Percentiles rank a stretch among this genome's conserved stretches.
phyloP scores from a whole-genome alignment of 2,113 vertebrate species.

The Lepidothrix coronata region DNA sequence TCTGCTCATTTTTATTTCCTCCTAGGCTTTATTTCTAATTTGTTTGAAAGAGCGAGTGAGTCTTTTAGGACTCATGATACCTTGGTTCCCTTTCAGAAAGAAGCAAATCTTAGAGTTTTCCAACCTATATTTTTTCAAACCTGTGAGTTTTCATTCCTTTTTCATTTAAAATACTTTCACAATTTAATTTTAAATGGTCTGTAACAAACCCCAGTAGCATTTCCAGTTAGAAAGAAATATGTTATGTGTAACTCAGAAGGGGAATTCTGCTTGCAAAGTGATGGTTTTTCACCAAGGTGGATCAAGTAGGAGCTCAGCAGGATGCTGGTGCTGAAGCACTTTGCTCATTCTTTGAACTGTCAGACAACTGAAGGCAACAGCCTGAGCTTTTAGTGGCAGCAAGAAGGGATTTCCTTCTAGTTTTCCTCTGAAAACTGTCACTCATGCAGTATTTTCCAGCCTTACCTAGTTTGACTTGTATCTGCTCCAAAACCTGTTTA shows the following conservation, averaged over 20 bases:
- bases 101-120: not conserved
- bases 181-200: not conserved
- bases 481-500: not conserved
- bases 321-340: not conserved
- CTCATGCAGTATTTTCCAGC: not conserved
- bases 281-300: not conserved
- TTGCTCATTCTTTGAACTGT: not conserved
- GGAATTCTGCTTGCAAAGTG: not conserved
- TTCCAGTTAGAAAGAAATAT: not conserved
- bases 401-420: not conserved
- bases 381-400: not conserved
- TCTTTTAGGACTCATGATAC: not conserved
- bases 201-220: not conserved
- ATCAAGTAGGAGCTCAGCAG: not conserved
- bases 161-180: not conserved
- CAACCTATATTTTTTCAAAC: not conserved
- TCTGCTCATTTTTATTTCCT: not conserved
- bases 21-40: not conserved
- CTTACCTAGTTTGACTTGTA: rapidly evolving
- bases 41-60: not conserved
- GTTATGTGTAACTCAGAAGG: not conserved
- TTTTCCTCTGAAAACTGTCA: not conserved
- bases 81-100: not conserved
- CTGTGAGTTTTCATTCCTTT: not conserved
- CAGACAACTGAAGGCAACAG: not conserved